Evolutionary conservation across 2,113 vertebrate genomes (phyloP).

Genomic region (Nibea albiflora): DNA sequence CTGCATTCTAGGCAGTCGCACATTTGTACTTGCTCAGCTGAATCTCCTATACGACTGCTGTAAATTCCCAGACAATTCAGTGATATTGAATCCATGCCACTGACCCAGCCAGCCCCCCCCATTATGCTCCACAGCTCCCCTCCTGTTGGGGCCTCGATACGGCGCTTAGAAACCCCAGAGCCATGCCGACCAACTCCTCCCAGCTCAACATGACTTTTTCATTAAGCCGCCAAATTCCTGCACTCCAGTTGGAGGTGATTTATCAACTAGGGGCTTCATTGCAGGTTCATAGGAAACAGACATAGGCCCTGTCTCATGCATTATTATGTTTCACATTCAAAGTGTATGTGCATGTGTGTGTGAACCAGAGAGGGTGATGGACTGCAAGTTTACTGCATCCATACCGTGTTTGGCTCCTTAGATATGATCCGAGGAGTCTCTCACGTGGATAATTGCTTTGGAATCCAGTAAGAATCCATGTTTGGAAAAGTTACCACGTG

Average conservation of each 20-base stretch:
- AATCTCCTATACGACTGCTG: constrained; percentile 56
- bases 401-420: constrained; percentile 50
- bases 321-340: constrained; percentile 83
- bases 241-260: constrained; percentile 87
- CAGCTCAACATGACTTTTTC: constrained; percentile 89
- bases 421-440: constrained; percentile 61
- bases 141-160: constrained; percentile 69
- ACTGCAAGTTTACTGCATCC: constrained; percentile 34
- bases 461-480: constrained; percentile 54
- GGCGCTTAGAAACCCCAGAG: constrained; percentile 71
- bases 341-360: constrained; percentile 48
- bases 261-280: constrained; percentile 85
- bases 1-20: constrained; percentile 41
- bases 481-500: constrained; percentile 38
- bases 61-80: constrained; percentile 77
- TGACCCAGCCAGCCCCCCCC: constrained; percentile 39
- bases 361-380: constrained; percentile 37
- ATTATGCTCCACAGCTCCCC: constrained; percentile 64
- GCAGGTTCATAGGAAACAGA: constrained; percentile 87
- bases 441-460: constrained; percentile 56
- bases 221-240: constrained; percentile 90
- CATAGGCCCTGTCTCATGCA: constrained; percentile 76
- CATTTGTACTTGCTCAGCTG: constrained; percentile 52
- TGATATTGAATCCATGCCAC: constrained; percentile 71
- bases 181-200: constrained; percentile 68